phyloP scores from a whole-genome alignment of 2,888 invertebrate genomes.

The Eupsilia transversa region DNA sequence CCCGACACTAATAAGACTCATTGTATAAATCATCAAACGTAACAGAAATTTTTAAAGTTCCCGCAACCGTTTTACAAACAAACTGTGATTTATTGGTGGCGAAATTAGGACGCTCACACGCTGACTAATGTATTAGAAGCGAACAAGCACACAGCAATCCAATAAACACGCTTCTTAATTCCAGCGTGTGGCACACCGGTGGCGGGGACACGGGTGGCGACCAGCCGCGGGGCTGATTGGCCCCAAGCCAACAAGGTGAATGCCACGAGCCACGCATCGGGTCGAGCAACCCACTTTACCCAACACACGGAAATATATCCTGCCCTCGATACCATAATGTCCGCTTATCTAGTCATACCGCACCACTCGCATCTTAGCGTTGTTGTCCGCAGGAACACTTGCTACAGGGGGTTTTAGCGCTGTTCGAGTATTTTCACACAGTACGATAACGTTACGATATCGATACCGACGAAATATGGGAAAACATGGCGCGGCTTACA shows the following conservation, averaged over 20 bases:
- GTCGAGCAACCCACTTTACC: constrained; percentile 86
- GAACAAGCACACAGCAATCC: constrained; percentile 65
- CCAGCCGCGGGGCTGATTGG: constrained; percentile 76
- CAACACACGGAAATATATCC: constrained; percentile 81
- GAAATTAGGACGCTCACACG: constrained; percentile 65
- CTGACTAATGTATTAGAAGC: constrained; percentile 67
- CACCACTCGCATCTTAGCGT: constrained; percentile 63
- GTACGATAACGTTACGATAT: constrained; percentile 65
- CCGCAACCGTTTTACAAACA: constrained; percentile 60
- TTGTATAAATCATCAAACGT: constrained; percentile 58
- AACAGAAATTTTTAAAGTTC: constrained; percentile 57
- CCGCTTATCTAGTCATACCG: constrained; percentile 74
- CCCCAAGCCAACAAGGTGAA: constrained; percentile 89
- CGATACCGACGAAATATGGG: constrained; percentile 64
- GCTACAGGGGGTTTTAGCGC: constrained; percentile 58
- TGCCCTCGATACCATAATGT: constrained; percentile 71
- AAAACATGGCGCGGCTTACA: constrained; percentile 61
- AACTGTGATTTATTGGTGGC: constrained; percentile 62
- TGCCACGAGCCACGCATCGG: constrained; percentile 87
- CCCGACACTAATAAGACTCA: constrained; percentile 52
- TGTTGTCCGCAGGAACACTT: constrained; percentile 67
- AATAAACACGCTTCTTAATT: constrained; percentile 67
- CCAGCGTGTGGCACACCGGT: constrained; percentile 62
- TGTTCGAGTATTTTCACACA: constrained; percentile 67
- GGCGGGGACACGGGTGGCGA: constrained; percentile 68